These are phyloP conservation scores for Biston stratarius DNA, from an alignment of 2,888 invertebrate species.

Conservation along the genomic window DNA sequence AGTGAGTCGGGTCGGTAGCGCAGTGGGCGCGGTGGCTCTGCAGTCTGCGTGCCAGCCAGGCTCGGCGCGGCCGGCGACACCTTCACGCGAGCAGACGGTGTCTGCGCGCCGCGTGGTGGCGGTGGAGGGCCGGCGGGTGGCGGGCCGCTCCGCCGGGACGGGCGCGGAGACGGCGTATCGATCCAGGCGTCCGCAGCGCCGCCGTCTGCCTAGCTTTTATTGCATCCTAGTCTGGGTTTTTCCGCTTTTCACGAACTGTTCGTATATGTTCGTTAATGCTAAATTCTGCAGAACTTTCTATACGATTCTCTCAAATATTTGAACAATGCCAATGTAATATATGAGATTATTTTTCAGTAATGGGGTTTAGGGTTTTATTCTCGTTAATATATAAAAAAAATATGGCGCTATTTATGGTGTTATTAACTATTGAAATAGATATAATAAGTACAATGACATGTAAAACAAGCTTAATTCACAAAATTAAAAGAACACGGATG, in stretches of 20 bases:
- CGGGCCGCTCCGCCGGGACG: conserved; percentile 47
- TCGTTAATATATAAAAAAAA: too few species aligned
- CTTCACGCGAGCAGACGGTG: conserved; percentile 56
- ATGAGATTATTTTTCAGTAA: too few species aligned
- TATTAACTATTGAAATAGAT: too few species aligned
- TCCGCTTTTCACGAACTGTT: conserved; percentile 31
- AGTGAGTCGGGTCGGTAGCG: background rate
- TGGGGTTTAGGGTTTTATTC: too few species aligned
- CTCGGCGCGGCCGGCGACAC: conserved; percentile 44
- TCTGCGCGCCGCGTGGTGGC: conserved; percentile 51
- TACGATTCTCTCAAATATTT: background rate
- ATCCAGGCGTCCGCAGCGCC: conserved; percentile 36
- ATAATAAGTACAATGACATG: too few species aligned
- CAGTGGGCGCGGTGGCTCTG: background rate
- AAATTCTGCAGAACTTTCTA: background rate
- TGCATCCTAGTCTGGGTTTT: conserved; percentile 37
- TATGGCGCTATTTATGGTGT: too few species aligned
- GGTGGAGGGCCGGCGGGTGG: conserved; percentile 41
- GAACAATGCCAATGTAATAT: too few species aligned
- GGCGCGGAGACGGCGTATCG: conserved; percentile 46
- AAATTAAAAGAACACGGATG: too few species aligned
- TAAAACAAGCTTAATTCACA: too few species aligned
- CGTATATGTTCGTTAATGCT: conserved; percentile 27
- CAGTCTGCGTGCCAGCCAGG: background rate
- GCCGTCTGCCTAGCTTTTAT: conserved; percentile 22